Percentiles rank a stretch among this genome's conserved stretches.
Evolutionary conservation across 1,140 invertebrate genomes (phyloP).

Genomic region (Apis florea): DNA sequence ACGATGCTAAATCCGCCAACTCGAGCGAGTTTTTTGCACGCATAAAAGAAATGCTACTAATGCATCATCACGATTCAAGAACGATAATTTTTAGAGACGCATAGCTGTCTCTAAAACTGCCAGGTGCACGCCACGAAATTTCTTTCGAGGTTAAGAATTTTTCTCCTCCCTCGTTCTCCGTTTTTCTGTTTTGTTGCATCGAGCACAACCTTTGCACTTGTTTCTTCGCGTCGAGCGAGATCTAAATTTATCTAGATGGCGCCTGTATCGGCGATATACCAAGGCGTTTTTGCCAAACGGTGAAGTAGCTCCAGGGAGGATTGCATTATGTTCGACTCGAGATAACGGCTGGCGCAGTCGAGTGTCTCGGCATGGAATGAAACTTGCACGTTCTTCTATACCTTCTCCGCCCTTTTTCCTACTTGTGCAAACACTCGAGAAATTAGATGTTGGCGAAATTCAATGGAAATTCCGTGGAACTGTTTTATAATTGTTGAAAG

Average conservation of each 20-base stretch:
- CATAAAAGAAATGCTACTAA: too few species aligned
- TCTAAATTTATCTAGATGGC: constrained; percentile 14
- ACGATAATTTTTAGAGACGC: not conserved
- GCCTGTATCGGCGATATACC: constrained; percentile 1
- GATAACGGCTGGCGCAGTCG: not conserved
- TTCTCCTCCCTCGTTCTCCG: not conserved
- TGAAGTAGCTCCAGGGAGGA: not conserved
- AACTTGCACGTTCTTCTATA: not conserved
- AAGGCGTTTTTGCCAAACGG: not conserved
- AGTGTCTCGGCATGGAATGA: not conserved
- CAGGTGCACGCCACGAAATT: not conserved
- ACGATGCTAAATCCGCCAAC: too few species aligned
- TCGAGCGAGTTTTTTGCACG: too few species aligned
- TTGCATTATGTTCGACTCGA: constrained; percentile 18
- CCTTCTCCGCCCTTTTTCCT: too few species aligned
- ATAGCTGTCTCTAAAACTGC: not conserved
- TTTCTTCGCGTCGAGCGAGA: too few species aligned
- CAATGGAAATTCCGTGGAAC: not conserved
- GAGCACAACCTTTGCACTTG: not conserved
- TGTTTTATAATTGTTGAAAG: not conserved
- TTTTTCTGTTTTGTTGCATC: not conserved
- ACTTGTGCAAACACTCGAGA: too few species aligned
- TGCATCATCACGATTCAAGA: too few species aligned
- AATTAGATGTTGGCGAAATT: not conserved
- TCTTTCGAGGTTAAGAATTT: not conserved